phyloP scores from a whole-genome alignment of 2,888 invertebrate genomes.

The Galeopsomyia nigrocyanea region DNA sequence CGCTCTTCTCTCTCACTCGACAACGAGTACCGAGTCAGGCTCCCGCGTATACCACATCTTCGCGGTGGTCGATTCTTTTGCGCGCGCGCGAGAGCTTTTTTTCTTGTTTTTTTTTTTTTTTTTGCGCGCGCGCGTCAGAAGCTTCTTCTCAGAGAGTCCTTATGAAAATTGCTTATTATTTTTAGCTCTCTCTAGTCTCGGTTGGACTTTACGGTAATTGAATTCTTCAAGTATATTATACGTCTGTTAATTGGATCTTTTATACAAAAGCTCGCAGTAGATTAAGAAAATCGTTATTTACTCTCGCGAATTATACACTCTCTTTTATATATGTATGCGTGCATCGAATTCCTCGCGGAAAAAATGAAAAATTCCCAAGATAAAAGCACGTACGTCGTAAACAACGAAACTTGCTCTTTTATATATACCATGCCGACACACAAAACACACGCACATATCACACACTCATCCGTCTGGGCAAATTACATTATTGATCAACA shows the following conservation, averaged over 20 bases:
- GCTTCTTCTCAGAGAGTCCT: conserved; percentile 21
- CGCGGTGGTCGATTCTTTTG: conserved; percentile 28
- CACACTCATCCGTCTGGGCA: neutral
- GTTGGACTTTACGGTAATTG: conserved; percentile 2
- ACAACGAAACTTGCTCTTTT: too few relatives aligned
- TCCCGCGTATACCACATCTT: conserved; percentile 4
- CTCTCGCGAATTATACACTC: too few relatives aligned
- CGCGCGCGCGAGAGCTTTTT: neutral
- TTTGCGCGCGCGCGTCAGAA: conserved; percentile 3
- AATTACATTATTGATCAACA: conserved; percentile 44
- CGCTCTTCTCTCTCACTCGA: conserved; percentile 46
- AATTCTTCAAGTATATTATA: too few relatives aligned
- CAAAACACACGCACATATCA: too few relatives aligned
- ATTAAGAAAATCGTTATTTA: too few relatives aligned
- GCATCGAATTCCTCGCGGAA: neutral
- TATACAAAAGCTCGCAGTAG: too few relatives aligned
- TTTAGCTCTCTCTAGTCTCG: conserved; percentile 14
- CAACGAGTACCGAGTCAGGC: neutral
- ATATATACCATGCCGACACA: neutral
- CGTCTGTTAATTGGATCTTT: too few relatives aligned
- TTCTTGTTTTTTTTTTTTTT: too few relatives aligned
- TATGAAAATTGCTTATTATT: too few relatives aligned
- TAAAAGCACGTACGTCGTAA: neutral
- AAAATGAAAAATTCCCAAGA: conserved; percentile 8
- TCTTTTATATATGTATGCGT: too few relatives aligned